Conservation (phyloP, 2,797 vertebrate genomes). For the Lagodon rhomboides region DNA sequence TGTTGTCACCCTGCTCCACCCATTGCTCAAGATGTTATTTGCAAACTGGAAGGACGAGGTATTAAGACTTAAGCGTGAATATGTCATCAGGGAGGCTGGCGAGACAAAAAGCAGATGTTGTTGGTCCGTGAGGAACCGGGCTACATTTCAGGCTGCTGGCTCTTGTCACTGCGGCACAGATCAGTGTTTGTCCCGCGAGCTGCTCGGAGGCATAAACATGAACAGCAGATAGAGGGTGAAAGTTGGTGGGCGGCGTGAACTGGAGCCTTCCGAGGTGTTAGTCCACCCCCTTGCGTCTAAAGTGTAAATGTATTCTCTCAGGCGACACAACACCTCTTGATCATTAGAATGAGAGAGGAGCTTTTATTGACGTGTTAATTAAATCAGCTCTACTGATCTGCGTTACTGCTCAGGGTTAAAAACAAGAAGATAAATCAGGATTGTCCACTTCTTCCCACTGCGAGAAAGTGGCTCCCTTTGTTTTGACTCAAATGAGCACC, state of each 20-base stretch:
- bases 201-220: constrained; percentile 20
- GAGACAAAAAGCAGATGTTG: constrained; percentile 7
- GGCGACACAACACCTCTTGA: constrained; percentile 11
- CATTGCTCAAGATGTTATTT: constrained; percentile 12
- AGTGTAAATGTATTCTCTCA: constrained; percentile 32
- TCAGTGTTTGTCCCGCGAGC: constrained; percentile 18
- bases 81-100: constrained; percentile 24
- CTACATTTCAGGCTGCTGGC: constrained; percentile 6
- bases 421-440: constrained; percentile 23
- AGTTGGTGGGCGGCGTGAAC: constrained; percentile 2
- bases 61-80: constrained; percentile 15
- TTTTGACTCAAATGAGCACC: constrained; percentile 1
- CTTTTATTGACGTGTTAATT: constrained; percentile 8
- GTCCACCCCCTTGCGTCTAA: neutral
- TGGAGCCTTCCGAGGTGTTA: constrained; percentile 3
- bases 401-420: neutral
- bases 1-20: constrained; percentile 12
- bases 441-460: neutral
- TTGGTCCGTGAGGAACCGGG: neutral
- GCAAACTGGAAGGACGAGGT: constrained; percentile 53
- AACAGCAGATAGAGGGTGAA: constrained; percentile 9
- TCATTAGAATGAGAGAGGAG: constrained; percentile 31
- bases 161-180: constrained; percentile 9
- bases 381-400: constrained; percentile 21
- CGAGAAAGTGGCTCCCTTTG: neutral